Evolutionary conservation across 2,113 vertebrate genomes (phyloP), one percentile per base, ranked within the genome.

Genomic region (Struthidea cinerea): DNA sequence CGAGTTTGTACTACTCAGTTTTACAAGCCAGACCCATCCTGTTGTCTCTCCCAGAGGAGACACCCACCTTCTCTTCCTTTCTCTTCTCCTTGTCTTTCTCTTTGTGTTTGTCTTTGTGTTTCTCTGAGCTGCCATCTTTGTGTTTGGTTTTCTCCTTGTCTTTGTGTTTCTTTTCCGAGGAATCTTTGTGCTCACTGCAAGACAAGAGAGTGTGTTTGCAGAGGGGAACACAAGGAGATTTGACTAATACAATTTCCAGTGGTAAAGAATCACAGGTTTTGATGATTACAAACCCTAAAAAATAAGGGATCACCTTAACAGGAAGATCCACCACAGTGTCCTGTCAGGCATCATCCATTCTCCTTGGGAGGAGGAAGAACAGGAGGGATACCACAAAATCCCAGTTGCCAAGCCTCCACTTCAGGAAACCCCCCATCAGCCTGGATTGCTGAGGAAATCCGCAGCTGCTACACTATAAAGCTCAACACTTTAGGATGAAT

Each of bases 81-180:
- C 98, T 98, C 98, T 98, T 99, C 94, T 99, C 99, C 97, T 99
- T 99, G 96, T 99, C 99, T 97, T 98, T 98, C 89, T 98, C 98
- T 98, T 98, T 98, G 85, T 98, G 98, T 97, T 98, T 99, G 96
- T 99, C 98, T 97, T 98, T 99, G 94, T 98, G 98, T 97, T 98
- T 99, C 93, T 99, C 99, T 98, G 98, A 98, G 96, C 98, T 98
- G 96, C 98, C 98, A 96, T 99, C 98, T 97, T 98, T 98, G 97
- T 99, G 98, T 98, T 98, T 99, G 97, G 98, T 99, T 97, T 99
- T 98, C 95, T 98, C 98, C 93, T 98, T 99, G 84, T 99, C 99
- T 98, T 98, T 98, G 97, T 99, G 99, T 98, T 99, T 99, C 97
- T 99, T 99, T 98, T 99, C 99, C 41, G 98, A 98, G 95, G 98